Conservation (phyloP, 1,140 invertebrate genomes). For the Oryctes rhinoceros region DNA sequence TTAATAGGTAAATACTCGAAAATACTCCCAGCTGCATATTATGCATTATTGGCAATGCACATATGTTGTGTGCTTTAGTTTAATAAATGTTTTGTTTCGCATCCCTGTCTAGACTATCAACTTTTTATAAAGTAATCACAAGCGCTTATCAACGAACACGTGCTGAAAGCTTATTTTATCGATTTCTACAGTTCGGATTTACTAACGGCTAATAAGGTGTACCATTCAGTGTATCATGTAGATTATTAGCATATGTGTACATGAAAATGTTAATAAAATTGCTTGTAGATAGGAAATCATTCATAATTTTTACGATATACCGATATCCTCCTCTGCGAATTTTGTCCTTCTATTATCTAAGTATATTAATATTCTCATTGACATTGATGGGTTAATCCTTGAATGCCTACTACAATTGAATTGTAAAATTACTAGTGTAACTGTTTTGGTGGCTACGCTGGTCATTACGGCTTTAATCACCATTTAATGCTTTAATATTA, state of each 20-base stretch:
- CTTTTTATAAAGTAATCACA: not conserved
- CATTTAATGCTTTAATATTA: no score
- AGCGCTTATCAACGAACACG: not conserved
- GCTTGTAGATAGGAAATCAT: no score
- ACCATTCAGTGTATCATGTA: not conserved
- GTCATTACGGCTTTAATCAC: no score
- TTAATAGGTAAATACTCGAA: no score
- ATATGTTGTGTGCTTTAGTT: not conserved
- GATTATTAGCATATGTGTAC: slow-evolving; percentile 1
- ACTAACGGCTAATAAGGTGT: not conserved
- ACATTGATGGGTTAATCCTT: no score
- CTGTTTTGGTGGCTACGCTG: no score
- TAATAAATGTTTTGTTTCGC: not conserved
- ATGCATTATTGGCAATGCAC: not conserved
- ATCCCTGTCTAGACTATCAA: not conserved
- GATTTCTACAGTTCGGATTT: not conserved
- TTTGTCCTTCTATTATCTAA: no score
- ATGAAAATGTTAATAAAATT: not conserved
- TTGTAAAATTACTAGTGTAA: no score
- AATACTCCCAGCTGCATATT: not conserved
- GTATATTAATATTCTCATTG: no score
- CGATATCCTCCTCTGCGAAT: no score
- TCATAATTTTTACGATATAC: no score
- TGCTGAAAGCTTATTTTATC: not conserved
- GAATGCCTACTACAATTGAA: no score